Evolutionary conservation across 1,140 invertebrate species (phyloP).

Genomic region (Dryas iulia): DNA sequence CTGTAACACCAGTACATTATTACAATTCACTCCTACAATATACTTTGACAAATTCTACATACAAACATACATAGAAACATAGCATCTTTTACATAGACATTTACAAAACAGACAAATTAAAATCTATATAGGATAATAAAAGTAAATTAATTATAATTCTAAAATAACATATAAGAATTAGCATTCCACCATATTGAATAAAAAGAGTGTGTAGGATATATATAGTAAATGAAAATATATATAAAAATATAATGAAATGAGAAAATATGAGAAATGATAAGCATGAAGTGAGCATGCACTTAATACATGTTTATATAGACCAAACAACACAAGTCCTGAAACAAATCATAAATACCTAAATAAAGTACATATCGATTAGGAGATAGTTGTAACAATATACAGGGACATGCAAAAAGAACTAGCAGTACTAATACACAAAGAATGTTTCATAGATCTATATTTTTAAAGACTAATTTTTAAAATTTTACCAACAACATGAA

Average conservation of each 20-base stretch:
- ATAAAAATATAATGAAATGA: background rate
- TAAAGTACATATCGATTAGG: too few relatives aligned
- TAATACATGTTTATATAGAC: background rate
- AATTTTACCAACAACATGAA: too few relatives aligned
- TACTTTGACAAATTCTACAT: too few relatives aligned
- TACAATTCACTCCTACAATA: too few relatives aligned
- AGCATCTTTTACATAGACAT: background rate
- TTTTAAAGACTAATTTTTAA: too few relatives aligned
- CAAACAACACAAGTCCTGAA: background rate
- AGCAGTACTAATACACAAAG: too few relatives aligned
- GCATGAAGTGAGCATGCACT: slow-evolving; percentile 1
- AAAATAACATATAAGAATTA: background rate
- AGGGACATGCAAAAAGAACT: too few relatives aligned
- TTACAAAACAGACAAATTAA: background rate
- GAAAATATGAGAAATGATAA: background rate
- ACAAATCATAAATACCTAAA: background rate
- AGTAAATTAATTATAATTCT: background rate
- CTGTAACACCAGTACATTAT: slow-evolving; percentile 38
- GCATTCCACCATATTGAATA: background rate
- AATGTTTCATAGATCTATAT: too few relatives aligned
- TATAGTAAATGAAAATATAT: background rate
- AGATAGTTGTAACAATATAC: too few relatives aligned
- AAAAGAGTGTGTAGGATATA: background rate
- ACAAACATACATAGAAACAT: background rate
- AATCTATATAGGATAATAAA: background rate